Evolutionary conservation across 2,888 invertebrate genomes (phyloP).

Genomic region (Hemithea aestivaria): DNA sequence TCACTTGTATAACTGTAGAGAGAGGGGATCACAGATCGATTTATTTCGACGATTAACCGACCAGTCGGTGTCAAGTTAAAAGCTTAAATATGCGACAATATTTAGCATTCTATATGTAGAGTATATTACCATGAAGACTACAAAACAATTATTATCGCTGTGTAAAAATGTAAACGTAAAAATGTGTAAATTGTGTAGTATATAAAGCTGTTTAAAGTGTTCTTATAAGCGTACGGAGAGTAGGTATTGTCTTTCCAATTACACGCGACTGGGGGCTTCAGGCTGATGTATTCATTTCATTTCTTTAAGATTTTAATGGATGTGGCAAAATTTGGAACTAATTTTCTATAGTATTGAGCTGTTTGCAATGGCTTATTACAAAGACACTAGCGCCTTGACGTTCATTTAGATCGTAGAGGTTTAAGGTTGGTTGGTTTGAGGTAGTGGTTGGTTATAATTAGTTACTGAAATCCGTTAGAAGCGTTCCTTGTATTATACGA

Average conservation of each 20-base stretch:
- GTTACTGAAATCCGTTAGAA: too few relatives aligned
- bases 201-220: constrained; percentile 77
- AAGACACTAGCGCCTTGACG: too few relatives aligned
- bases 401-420: too few relatives aligned
- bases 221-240: constrained; percentile 72
- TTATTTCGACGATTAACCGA: constrained; percentile 54
- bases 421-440: too few relatives aligned
- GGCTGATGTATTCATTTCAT: too few relatives aligned
- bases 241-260: constrained; percentile 48
- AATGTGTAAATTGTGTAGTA: constrained; percentile 78
- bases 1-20: constrained; percentile 41
- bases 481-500: too few relatives aligned
- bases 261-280: constrained; percentile 31
- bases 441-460: too few relatives aligned
- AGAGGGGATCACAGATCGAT: constrained; percentile 34
- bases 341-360: too few relatives aligned
- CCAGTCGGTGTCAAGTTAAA: constrained; percentile 57
- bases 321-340: too few relatives aligned
- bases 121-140: constrained; percentile 71
- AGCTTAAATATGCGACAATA: constrained; percentile 77
- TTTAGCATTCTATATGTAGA: constrained; percentile 75
- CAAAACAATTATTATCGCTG: constrained; percentile 75
- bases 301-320: too few relatives aligned
- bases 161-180: constrained; percentile 78
- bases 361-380: too few relatives aligned